Evolutionary conservation across 1,140 invertebrate species (phyloP).

Genomic region (Habropoda laboriosa): DNA sequence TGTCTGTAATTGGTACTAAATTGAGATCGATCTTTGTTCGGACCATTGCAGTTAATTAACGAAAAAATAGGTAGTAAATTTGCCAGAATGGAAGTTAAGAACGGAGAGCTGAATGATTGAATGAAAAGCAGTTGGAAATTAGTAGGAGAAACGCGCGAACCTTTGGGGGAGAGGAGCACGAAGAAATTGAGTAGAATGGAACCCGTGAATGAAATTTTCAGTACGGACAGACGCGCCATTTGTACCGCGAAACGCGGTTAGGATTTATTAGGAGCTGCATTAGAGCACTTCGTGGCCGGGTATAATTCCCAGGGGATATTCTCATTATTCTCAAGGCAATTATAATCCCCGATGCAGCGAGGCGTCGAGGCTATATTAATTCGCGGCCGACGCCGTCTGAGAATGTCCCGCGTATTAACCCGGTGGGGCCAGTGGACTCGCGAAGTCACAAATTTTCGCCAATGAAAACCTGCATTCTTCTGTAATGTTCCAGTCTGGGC

Average conservation of each 20-base stretch:
- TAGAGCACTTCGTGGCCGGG: slow-evolving; percentile 33
- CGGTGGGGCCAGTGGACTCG: slow-evolving; percentile 56
- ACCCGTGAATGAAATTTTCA: slow-evolving; percentile 25
- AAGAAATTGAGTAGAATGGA: background rate
- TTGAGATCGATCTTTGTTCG: background rate
- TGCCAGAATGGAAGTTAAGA: too few relatives aligned
- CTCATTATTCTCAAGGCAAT: slow-evolving; percentile 67
- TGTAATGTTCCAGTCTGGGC: slow-evolving; percentile 20
- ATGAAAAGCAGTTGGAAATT: too few relatives aligned
- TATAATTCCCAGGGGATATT: slow-evolving; percentile 64
- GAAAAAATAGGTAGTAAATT: too few relatives aligned
- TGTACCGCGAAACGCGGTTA: slow-evolving; percentile 20
- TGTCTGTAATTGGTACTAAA: too few relatives aligned
- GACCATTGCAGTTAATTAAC: too few relatives aligned
- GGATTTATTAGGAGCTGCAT: slow-evolving; percentile 62
- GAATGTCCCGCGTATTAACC: slow-evolving; percentile 63
- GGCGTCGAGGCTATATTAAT: slow-evolving; percentile 67
- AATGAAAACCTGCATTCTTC: slow-evolving; percentile 54
- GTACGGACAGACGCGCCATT: background rate
- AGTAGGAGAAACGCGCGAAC: background rate
- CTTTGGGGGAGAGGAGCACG: background rate
- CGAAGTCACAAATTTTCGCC: slow-evolving; percentile 55
- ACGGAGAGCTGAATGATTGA: too few relatives aligned
- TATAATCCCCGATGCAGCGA: slow-evolving; percentile 65
- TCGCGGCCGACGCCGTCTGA: slow-evolving; percentile 67